Percentiles rank a stretch among this genome's conserved stretches.
phyloP scores from a whole-genome alignment of 37 sponge, comb jelly and placozoan genomes.

The Hormiphora californensis region DNA sequence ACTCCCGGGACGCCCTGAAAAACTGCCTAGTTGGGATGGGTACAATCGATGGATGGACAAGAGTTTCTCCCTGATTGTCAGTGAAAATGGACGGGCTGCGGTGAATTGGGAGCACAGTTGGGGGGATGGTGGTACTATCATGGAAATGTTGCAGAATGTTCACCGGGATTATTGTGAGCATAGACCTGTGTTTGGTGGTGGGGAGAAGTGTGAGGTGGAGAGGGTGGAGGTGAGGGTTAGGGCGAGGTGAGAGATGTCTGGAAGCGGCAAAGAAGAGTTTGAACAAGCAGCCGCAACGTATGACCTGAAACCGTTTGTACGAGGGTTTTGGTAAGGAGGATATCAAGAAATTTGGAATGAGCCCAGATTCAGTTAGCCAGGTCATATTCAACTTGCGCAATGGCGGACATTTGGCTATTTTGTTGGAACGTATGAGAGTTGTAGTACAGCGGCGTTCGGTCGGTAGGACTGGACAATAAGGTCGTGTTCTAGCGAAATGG shows the following conservation, averaged over 20 bases:
- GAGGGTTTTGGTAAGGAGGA: slow-evolving; percentile 63
- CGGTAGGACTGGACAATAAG: slow-evolving; percentile 94
- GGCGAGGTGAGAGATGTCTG: slow-evolving; percentile 59
- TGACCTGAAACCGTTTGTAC: slow-evolving; percentile 54
- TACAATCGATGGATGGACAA: slow-evolving; percentile 96
- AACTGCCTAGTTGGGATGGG: slow-evolving; percentile 76
- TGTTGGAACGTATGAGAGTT: slow-evolving; percentile 86
- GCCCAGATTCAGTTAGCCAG: slow-evolving; percentile 84
- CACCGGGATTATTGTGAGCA: slow-evolving; percentile 56
- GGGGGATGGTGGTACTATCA: slow-evolving; percentile 93
- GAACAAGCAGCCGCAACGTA: slow-evolving; percentile 54
- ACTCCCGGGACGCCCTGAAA: slow-evolving; percentile 55
- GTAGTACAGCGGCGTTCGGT: slow-evolving; percentile 92
- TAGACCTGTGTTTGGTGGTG: background rate
- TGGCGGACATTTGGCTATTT: slow-evolving; percentile 64
- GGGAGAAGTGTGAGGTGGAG: background rate
- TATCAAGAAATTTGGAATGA: slow-evolving; percentile 66
- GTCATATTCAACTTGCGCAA: slow-evolving; percentile 79
- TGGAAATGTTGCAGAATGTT: slow-evolving; percentile 76
- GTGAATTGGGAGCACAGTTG: slow-evolving; percentile 96
- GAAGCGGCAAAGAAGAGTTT: slow-evolving; percentile 58
- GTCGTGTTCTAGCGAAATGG: slow-evolving; percentile 70
- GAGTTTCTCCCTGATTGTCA: slow-evolving; percentile 74
- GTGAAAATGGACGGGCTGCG: slow-evolving; percentile 63
- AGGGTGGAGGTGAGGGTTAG: slow-evolving; percentile 63